Base-by-base conservation (phyloP, 23 tunicate genomes). In the Styela clava region DNA sequence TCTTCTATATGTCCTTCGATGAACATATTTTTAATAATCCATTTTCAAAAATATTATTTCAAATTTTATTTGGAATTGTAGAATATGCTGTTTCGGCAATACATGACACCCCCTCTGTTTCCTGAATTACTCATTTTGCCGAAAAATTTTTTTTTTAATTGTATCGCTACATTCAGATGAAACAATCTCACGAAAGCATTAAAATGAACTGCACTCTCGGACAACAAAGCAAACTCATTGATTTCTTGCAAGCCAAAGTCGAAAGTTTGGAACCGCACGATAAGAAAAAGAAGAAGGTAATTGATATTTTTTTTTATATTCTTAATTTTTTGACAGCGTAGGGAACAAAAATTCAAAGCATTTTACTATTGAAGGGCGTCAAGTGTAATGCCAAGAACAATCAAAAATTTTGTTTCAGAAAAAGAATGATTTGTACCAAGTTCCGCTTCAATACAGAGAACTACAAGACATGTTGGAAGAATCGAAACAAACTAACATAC, bases 401-500 rank as follows among this genome's bases (percentile, higher is more conserved):
- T n/a, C n/a, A n/a, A n/a, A 19, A 31, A 28, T 71, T 18, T 27
- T 28, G 65, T 2, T 31, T 1, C 28, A 83, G 83, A 88, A 93
- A 63, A 87, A 87, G 86, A 79, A 84, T 24, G 86, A 83, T 20
- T 68, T 87, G n/a, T 93, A 93, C 64, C 92, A 93, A 77, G 93
- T 91, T 31, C 98, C 98, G 19, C 69, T 93, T 77, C 98, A 93
- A 69, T 93, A 93, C 71, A 73, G 92, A 23, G 98, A 93, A 71
- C 68, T 93, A 0, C 71, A 83, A 16, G 98, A 84, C 62, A 73
- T 93, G 69, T 69, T 93, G 31, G 98, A 93, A 23, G 98, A 87
- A 76, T 89, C 87, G 63, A 93, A 93, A 62, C 27, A 87, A n/a
- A 35, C 88, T 23, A 93, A 87, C 18, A 84, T 93, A 19, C 78